phyloP scores from a whole-genome alignment of 2,888 invertebrate genomes.

The Drosophila borborema region DNA sequence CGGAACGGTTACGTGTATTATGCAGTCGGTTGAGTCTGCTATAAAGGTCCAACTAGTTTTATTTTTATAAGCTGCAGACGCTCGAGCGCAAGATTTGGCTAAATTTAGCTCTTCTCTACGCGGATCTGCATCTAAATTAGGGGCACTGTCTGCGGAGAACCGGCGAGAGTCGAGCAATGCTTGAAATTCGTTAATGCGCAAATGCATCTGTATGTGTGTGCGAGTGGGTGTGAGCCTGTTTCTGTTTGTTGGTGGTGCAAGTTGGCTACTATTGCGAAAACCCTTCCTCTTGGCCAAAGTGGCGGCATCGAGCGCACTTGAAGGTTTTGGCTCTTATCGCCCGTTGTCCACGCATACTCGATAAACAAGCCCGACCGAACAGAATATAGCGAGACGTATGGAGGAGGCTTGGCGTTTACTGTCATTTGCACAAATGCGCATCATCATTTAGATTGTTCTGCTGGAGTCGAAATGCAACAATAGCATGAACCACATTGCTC shows the following conservation, averaged over 20 bases:
- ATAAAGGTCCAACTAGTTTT: not conserved
- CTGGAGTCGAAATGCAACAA: conserved; percentile 60
- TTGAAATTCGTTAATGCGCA: conserved; percentile 42
- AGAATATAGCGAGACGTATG: conserved; percentile 17
- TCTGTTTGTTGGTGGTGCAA: conserved; percentile 35
- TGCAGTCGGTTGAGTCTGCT: not conserved
- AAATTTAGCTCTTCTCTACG: conserved; percentile 41
- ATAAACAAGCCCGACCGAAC: conserved; percentile 50
- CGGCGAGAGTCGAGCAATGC: conserved; percentile 32
- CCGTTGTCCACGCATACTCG: conserved; percentile 59
- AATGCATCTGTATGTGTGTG: conserved; percentile 4
- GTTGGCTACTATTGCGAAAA: conserved; percentile 35
- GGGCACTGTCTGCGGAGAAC: conserved; percentile 36
- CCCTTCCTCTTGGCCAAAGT: conserved; percentile 18
- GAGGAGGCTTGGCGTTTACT: conserved; percentile 26
- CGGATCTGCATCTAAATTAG: conserved; percentile 53
- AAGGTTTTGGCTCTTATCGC: conserved; percentile 73
- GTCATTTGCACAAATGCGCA: conserved; percentile 61
- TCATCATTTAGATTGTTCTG: conserved; percentile 49
- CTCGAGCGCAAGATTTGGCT: conserved; percentile 22
- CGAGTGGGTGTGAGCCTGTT: conserved; percentile 15
- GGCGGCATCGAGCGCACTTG: conserved; percentile 53
- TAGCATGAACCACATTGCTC: conserved; percentile 39
- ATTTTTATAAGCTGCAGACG: conserved; percentile 16
- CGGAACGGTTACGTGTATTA: not conserved